Conservation (phyloP, 2,888 invertebrate genomes). For the Noctua pronuba region DNA sequence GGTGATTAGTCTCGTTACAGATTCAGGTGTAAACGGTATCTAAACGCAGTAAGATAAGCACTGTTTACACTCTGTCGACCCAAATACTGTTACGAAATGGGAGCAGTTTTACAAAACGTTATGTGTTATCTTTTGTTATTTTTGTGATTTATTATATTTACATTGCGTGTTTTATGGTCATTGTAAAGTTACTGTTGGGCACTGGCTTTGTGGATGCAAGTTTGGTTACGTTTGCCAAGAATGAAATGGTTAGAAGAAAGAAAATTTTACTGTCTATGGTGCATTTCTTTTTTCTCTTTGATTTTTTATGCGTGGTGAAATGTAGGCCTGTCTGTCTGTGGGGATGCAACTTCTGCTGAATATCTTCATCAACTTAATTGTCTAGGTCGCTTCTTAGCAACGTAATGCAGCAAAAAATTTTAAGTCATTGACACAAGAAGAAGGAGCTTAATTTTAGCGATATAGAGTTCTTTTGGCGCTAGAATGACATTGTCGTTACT, state of each 20-base stretch:
- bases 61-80: conserved; percentile 62
- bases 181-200: conserved; percentile 43
- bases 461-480: too few species aligned
- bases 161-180: conserved; percentile 63
- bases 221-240: conserved; percentile 25
- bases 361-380: background rate
- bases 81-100: conserved; percentile 68
- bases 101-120: conserved; percentile 63
- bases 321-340: background rate
- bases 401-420: too few species aligned
- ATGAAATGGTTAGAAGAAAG: conserved; percentile 25
- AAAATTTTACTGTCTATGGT: background rate
- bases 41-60: conserved; percentile 57
- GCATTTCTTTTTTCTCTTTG: conserved; percentile 18
- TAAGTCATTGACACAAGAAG: too few species aligned
- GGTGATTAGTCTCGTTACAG: conserved; percentile 29
- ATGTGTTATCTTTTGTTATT: conserved; percentile 65
- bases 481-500: too few species aligned
- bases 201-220: conserved; percentile 33
- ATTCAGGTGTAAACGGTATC: conserved; percentile 59
- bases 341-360: background rate
- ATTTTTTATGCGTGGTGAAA: background rate
- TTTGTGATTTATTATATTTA: conserved; percentile 69
- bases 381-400: background rate
- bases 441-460: too few species aligned